Base-by-base conservation (phyloP, 2,888 invertebrate species). In the Tinea semifulvella region DNA sequence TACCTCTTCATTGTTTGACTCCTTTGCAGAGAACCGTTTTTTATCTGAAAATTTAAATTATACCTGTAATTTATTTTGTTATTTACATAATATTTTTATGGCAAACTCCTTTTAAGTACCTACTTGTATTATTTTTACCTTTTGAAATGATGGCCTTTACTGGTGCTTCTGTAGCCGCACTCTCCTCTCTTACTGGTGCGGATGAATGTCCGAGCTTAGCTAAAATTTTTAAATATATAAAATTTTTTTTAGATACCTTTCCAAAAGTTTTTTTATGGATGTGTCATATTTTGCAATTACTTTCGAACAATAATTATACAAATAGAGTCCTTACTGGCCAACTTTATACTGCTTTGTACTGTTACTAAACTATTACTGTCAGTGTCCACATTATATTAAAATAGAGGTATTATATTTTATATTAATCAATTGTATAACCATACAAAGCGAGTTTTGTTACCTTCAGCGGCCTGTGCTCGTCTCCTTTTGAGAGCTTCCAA, bases 401-500 rank as follows among this genome's bases (percentile, higher is more conserved):
- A n/a, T n/a, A n/a, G n/a, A n/a, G n/a, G n/a, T n/a, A n/a, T n/a
- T n/a, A n/a, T n/a, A n/a, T n/a, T n/a, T n/a, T 13, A 13, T 28
- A 28, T n/a, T n/a, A n/a, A n/a, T n/a, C n/a, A n/a, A n/a, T n/a
- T n/a, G n/a, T n/a, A n/a, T n/a, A n/a, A n/a, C n/a, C n/a, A n/a
- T n/a, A n/a, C n/a, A n/a, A n/a, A n/a, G n/a, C n/a, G n/a, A n/a
- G 2, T 3, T 39, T 22, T 17, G 63, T 66, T 74, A 84, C 85
- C 83, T 63, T 82, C 84, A 51, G 85, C 86, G 13, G 82, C 88
- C 61, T 89, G 88, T 48, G 88, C 88, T 54, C 90, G 82, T 57
- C 89, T 83, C 56, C 87, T 86, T 65, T 90, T 91, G 47, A 91
- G 71, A 0, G 89, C 85, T 45, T 87, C 89, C 38, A 91, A 69